phyloP scores from a whole-genome alignment of 2,888 invertebrate genomes.

The Dryomyza anilis region DNA sequence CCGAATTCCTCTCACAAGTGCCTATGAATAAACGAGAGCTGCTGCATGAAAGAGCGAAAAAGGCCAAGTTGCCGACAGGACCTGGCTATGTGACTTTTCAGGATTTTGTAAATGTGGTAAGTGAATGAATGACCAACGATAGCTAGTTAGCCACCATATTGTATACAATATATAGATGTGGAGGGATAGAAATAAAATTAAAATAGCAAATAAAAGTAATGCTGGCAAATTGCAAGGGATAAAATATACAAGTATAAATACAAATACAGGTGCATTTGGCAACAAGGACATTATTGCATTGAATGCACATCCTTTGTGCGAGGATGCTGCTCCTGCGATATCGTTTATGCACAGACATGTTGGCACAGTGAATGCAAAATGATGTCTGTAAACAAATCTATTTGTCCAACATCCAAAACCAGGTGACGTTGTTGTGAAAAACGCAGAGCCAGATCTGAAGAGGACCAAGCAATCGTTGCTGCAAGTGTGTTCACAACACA shows the following conservation, averaged over 20 bases:
- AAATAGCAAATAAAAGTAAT: not conserved
- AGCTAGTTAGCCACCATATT: not conserved
- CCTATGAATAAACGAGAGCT: conserved; percentile 77
- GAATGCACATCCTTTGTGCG: not conserved
- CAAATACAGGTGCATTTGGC: conserved; percentile 29
- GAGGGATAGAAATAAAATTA: not conserved
- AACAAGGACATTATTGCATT: not conserved
- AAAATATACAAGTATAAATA: conserved; percentile 18
- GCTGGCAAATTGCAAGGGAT: not conserved
- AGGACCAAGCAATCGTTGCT: not conserved
- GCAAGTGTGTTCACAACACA: no score
- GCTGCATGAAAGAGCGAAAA: conserved; percentile 74
- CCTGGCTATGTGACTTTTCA: conserved; percentile 84
- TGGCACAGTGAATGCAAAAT: conserved; percentile 1
- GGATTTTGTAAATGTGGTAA: conserved; percentile 93
- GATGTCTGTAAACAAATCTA: conserved; percentile 16
- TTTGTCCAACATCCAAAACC: not conserved
- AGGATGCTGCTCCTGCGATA: not conserved
- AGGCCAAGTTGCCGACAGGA: conserved; percentile 66
- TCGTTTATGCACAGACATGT: not conserved
- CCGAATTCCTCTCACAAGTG: conserved; percentile 79
- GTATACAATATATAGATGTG: no score
- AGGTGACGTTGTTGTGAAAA: no score
- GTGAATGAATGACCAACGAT: conserved; percentile 59
- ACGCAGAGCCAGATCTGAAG: not conserved